These are phyloP conservation scores for Arctocebus calabarensis DNA, from an alignment of 2,797 vertebrate species.

Conservation along the genomic window DNA sequence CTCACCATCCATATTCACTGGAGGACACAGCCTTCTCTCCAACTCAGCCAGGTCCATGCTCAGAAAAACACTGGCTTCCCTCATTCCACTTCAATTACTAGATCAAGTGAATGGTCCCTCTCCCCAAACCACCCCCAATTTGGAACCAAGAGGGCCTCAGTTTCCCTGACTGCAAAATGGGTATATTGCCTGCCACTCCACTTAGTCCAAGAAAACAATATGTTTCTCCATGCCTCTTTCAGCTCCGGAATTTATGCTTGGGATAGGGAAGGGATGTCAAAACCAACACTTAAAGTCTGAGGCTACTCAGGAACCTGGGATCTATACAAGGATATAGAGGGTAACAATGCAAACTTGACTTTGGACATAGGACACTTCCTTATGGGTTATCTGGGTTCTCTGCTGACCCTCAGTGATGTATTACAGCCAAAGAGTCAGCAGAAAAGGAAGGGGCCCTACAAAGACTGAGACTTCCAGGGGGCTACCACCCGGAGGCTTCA, in stretches of 20 bases:
- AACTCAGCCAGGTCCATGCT: background rate
- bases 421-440: background rate
- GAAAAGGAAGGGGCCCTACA: background rate
- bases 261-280: background rate
- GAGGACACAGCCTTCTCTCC: constrained; percentile 15
- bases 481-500: background rate
- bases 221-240: background rate
- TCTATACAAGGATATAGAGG: too few relatives aligned
- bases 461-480: background rate
- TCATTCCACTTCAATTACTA: background rate
- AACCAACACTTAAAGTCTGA: background rate
- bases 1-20: constrained; percentile 29
- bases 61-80: background rate
- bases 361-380: background rate
- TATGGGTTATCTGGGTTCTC: background rate
- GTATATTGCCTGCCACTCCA: background rate
- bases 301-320: background rate
- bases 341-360: background rate
- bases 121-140: background rate
- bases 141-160: background rate
- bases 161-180: background rate
- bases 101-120: background rate
- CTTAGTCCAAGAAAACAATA: background rate
- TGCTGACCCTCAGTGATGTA: background rate
- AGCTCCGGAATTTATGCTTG: background rate